Percentiles rank a stretch among this genome's conserved stretches.
phyloP scores from a whole-genome alignment of 2,888 invertebrate species.

The Limulus polyphemus region DNA sequence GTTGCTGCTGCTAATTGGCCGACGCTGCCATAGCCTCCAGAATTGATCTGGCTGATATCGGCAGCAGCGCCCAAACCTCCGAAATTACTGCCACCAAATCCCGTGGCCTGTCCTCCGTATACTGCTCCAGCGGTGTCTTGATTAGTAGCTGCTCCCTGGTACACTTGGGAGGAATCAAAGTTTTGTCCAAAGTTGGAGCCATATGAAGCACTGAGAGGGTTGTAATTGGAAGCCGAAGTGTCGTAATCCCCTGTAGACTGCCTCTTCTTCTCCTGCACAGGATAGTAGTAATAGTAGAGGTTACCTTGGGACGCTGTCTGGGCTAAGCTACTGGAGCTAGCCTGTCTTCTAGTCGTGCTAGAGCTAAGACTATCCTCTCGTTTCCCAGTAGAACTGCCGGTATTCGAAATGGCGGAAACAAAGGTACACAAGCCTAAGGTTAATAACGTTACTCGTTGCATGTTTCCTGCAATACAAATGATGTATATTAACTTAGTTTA shows the following conservation, averaged over 20 bases:
- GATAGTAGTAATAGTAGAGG: slow-evolving; percentile 28
- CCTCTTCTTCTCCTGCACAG: slow-evolving; percentile 21
- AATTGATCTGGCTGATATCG: neutral
- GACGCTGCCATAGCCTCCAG: slow-evolving; percentile 2
- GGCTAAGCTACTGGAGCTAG: too few relatives aligned
- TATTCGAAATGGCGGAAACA: too few relatives aligned
- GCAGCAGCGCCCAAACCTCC: slow-evolving; percentile 1
- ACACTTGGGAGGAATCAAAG: neutral
- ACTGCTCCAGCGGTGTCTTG: neutral
- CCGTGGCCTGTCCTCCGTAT: slow-evolving; percentile 1
- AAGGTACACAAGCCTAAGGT: too few relatives aligned
- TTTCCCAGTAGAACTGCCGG: too few relatives aligned
- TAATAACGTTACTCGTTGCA: too few relatives aligned
- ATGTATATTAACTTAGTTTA: too few relatives aligned
- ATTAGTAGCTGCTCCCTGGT: neutral
- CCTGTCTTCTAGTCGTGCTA: too few relatives aligned
- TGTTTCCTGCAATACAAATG: too few relatives aligned
- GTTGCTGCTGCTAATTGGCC: neutral
- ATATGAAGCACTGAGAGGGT: neutral
- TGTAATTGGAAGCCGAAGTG: neutral
- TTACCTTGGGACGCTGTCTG: slow-evolving; percentile 15
- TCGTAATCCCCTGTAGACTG: neutral
- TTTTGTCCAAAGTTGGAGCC: neutral
- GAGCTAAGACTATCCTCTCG: too few relatives aligned
- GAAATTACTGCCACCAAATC: slow-evolving; percentile 4